A percentile compares a stretch with the other conserved stretches of the same genome.
Evolutionary conservation across 1,140 invertebrate species (phyloP).

Genomic region (Chelonus insularis): DNA sequence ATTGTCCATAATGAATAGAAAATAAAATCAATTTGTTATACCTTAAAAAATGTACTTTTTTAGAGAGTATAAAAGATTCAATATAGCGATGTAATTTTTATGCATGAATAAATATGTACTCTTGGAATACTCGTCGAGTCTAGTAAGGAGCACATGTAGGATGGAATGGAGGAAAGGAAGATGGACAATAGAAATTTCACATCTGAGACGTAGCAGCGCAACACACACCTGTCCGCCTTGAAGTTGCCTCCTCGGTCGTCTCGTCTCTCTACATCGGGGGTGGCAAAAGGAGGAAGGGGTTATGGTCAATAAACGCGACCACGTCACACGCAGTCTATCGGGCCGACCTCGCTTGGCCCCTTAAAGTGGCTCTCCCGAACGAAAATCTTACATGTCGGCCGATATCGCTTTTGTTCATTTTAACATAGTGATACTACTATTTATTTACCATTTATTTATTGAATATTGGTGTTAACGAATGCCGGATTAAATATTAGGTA

Average conservation of each 20-base stretch:
- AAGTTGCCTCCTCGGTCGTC: constrained; percentile 20
- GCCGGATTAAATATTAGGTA: too few species aligned
- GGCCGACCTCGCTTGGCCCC: constrained; percentile 50
- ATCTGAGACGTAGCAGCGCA: constrained; percentile 24
- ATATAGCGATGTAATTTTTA: too few species aligned
- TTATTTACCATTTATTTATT: constrained; percentile 10
- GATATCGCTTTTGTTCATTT: constrained; percentile 45
- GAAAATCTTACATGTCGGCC: constrained; percentile 55
- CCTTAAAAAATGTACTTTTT: too few species aligned
- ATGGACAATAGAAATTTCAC: constrained; percentile 37
- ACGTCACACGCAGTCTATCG: constrained; percentile 58
- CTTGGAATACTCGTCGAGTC: background rate
- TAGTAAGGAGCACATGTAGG: background rate
- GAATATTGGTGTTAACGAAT: background rate
- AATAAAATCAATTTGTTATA: too few species aligned
- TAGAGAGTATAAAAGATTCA: too few species aligned
- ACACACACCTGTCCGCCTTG: constrained; percentile 47
- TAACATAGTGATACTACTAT: constrained; percentile 11
- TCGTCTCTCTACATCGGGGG: constrained; percentile 32
- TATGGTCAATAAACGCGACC: constrained; percentile 61
- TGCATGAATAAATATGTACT: background rate
- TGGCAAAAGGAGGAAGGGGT: constrained; percentile 51
- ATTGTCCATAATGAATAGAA: too few species aligned
- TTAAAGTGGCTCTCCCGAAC: constrained; percentile 49
- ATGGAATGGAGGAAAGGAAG: background rate